Evolutionary conservation across 2,113 vertebrate genomes (phyloP), one percentile per base, ranked within the genome.

Genomic region (Anoura caudifer): DNA sequence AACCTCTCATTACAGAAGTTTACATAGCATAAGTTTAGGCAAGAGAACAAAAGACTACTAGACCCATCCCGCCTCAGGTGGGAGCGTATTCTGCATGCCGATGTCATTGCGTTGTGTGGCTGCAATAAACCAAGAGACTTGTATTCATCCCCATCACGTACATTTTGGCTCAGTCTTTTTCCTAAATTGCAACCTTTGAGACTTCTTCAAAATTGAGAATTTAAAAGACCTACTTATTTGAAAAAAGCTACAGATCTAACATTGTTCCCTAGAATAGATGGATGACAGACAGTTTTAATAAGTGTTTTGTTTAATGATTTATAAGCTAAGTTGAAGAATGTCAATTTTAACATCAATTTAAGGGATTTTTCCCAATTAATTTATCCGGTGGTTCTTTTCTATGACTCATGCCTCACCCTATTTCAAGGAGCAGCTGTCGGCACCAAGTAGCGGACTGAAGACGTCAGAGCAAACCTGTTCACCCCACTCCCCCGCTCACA

Each of bases 161-260:
- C 36, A 76, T 1, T 70, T 81, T 7, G 50, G 15, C 43, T 92
- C 63, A 69, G 38, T 4, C 65, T 38, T 1, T 65, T 73, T 83
- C 63, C 31, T 81, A 79, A 77, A 16, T 28, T 76, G 13, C 17
- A 63, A 61, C 83, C 20, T 91, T 83, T 92, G 47, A 72, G 1
- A 47, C 76, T 65, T 90, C 0, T 7, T 83, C 4, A 91, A 72
- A 97, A 93, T 95, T 95, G 13, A 94, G 52, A 97, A 93, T 85
- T 26, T 52, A 86, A 96, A 97, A 93, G 2, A 36, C 28, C 6
- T 31, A 82, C 41, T 72, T 82, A 79, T 6, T 92, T 67, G 38
- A 90, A 91, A 94, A 56, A 87, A 36, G 6, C 4, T 36, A 79
- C 1, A 4, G 0, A 82, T 75, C 15, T 80, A 38, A 28, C 28